A percentile compares a stretch with the other conserved stretches of the same genome.
Conservation (phyloP, 2,888 invertebrate species). For the Campoplex nolae region DNA sequence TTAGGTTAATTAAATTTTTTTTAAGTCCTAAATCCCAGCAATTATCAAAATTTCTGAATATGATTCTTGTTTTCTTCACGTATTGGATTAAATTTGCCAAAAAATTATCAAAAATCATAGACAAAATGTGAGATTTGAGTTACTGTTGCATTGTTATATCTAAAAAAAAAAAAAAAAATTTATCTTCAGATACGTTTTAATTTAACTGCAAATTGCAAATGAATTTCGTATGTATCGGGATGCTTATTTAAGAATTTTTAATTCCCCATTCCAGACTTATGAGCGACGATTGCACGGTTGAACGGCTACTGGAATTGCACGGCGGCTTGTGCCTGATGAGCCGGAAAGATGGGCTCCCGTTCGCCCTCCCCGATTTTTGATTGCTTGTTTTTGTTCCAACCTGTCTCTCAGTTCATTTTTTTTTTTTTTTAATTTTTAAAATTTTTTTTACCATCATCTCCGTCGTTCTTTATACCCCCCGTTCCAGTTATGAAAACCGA, state of each 20-base stretch:
- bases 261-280: conserved; percentile 15
- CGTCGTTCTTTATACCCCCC: conserved; percentile 18
- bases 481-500: conserved; percentile 14
- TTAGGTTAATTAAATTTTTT: no score
- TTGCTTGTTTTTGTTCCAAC: conserved; percentile 32
- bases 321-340: conserved; percentile 44
- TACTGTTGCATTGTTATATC: neutral
- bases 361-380: conserved; percentile 42
- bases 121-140: neutral
- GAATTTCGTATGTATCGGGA: conserved; percentile 19
- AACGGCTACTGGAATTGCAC: conserved; percentile 39
- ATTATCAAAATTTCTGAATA: neutral
- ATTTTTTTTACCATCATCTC: neutral
- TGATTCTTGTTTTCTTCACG: neutral
- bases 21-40: no score
- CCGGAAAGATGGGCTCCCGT: conserved; percentile 60
- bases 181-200: neutral
- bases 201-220: conserved; percentile 3
- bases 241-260: conserved; percentile 17
- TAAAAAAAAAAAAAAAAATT: neutral
- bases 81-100: neutral
- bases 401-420: conserved; percentile 30
- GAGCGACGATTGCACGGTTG: conserved; percentile 28
- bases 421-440: no score
- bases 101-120: neutral